Base-by-base conservation (phyloP, 2,797 vertebrate species). In the Hydrocynus forskahlii region DNA sequence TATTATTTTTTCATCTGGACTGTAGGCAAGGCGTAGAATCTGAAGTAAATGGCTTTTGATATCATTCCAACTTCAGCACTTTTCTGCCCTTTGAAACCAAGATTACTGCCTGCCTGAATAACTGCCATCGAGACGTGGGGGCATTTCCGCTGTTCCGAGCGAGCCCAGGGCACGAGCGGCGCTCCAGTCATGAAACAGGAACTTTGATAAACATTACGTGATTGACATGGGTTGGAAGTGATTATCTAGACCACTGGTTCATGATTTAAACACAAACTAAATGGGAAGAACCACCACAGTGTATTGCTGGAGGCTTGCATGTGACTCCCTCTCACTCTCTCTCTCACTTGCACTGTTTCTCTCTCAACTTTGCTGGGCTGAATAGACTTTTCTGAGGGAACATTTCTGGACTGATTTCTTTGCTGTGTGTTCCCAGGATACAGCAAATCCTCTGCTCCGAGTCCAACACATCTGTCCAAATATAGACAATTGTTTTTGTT, bases 211-310 rank as follows among this genome's bases (percentile, higher is more conserved):
- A 84, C 21, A 75, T 63, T 57, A 75, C 77, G 63, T 84, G 81
- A 89, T 76, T 81, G 84, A 83, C 81, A 68, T 25, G 79, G 71
- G 63, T 68, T 81, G 66, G 63, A 86, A 86, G 82, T 75, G 81
- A 88, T 87, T 81, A 83, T 89, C 81, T 82, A 86, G 63, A 62
- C 74, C 81, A 82, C 77, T 82, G 83, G 77, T 66, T 85, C 71
- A 81, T 60, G 70, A 83, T 67, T 83, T 55, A 84, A 81, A 85
- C 78, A 55, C 64, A 76, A 81, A 59, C 75, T 43, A 76, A 83
- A 75, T n/a, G 50, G 17, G 21, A 70, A n/a, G 66, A 81, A 78
- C 59, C 45, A 78, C 57, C 45, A 72, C 69, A 45, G 63, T 68
- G n/a, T 75, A 82, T 66, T 35, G n/a, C 73, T 70, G 19, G 68